phyloP scores from a whole-genome alignment of 2,113 vertebrate genomes.

The Eulacestoma nigropectus region DNA sequence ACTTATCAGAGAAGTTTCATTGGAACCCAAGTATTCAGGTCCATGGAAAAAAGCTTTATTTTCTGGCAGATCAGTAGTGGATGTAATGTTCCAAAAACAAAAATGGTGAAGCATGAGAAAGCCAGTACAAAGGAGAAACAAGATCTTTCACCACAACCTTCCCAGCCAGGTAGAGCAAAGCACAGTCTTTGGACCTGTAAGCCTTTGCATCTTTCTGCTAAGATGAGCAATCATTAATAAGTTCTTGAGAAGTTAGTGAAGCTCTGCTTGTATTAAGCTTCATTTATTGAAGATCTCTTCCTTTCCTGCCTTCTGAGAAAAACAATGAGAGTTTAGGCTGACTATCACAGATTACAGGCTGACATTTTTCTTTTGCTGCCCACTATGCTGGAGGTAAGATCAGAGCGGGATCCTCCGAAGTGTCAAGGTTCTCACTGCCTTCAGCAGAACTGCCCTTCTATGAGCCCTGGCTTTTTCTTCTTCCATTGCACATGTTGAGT shows the following conservation, averaged over 20 bases:
- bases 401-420: neutral
- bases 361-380: neutral
- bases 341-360: neutral
- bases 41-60: neutral
- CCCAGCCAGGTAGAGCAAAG: neutral
- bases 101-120: neutral
- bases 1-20: neutral
- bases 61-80: neutral
- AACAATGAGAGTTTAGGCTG: neutral
- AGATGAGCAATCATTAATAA: neutral
- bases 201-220: neutral
- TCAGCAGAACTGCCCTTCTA: neutral
- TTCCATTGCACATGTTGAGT: neutral
- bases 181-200: neutral
- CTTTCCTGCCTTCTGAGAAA: neutral
- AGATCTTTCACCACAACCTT: neutral
- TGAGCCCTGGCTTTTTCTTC: neutral
- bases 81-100: neutral
- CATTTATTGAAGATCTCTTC: neutral
- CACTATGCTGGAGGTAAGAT: neutral
- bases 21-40: neutral
- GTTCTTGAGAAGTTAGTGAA: neutral
- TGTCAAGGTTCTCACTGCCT: neutral
- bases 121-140: neutral
- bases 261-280: neutral